Evolutionary conservation across 2,888 invertebrate species (phyloP).

Genomic region (Rhaphigaster nebulosa): DNA sequence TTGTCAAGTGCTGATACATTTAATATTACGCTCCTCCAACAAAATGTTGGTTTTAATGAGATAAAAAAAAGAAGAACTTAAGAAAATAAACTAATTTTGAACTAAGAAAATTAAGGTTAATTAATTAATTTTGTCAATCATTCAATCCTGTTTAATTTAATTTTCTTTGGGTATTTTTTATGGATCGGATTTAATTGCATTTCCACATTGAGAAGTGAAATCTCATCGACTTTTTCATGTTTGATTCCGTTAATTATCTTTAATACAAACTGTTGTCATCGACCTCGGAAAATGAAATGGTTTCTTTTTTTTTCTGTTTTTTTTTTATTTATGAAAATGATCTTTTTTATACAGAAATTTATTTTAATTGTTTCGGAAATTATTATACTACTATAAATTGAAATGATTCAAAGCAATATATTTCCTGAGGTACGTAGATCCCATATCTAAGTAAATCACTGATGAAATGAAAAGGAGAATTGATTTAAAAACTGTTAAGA

Average conservation of each 20-base stretch:
- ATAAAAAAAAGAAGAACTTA: neutral
- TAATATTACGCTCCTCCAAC: conserved; percentile 13
- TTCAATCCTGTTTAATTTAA: neutral
- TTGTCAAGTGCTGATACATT: neutral
- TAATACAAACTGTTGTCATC: neutral
- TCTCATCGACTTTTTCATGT: neutral
- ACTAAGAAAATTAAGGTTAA: neutral
- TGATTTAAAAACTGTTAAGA: conserved; percentile 1
- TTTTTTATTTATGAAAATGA: neutral
- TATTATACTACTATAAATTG: neutral
- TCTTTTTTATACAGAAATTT: neutral
- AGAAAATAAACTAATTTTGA: conserved; percentile 21
- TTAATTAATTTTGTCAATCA: neutral
- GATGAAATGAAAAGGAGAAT: conserved; percentile 12
- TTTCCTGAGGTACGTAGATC: neutral
- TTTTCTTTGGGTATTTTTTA: neutral
- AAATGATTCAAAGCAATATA: neutral
- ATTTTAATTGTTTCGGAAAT: too few species aligned
- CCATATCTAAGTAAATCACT: neutral
- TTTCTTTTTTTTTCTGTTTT: neutral
- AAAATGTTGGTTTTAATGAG: neutral
- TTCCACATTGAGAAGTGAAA: neutral
- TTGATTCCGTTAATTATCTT: neutral
- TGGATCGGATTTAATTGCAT: neutral
- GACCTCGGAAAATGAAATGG: neutral